These are phyloP conservation scores for Benitochromis conjunctus DNA, from an alignment of 2,113 vertebrate species.

Conservation along the genomic window DNA sequence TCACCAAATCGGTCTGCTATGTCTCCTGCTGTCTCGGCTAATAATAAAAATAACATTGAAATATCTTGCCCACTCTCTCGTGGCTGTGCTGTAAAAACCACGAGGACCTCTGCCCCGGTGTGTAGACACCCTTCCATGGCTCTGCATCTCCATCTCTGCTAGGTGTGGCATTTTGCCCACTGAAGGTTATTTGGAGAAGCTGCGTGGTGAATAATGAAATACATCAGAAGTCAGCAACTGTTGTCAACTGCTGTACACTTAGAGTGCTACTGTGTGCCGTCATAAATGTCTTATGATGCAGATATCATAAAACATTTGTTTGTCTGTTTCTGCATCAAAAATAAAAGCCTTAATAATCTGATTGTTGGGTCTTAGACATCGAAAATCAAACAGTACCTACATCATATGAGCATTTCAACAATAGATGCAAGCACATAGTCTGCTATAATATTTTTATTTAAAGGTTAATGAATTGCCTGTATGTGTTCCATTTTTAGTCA, in stretches of 20 bases:
- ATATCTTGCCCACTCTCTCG: background rate
- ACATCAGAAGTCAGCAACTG: background rate
- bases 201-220: background rate
- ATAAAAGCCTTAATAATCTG: background rate
- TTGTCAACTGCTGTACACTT: background rate
- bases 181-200: background rate
- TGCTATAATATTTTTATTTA: background rate
- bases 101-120: background rate
- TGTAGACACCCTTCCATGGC: background rate
- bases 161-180: background rate
- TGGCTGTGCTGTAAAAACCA: background rate
- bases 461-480: background rate
- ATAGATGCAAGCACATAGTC: background rate
- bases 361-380: background rate
- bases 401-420: background rate
- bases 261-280: background rate
- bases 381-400: background rate
- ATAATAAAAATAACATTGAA: constrained; percentile 4
- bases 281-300: background rate
- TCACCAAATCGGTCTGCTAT: constrained; percentile 2
- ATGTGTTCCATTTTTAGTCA: background rate
- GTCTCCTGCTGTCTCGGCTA: constrained; percentile 1
- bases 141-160: background rate
- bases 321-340: background rate
- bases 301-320: background rate